These are phyloP conservation scores for Nomada flava DNA, from an alignment of 2,888 invertebrate genomes.

Conservation along the genomic window DNA sequence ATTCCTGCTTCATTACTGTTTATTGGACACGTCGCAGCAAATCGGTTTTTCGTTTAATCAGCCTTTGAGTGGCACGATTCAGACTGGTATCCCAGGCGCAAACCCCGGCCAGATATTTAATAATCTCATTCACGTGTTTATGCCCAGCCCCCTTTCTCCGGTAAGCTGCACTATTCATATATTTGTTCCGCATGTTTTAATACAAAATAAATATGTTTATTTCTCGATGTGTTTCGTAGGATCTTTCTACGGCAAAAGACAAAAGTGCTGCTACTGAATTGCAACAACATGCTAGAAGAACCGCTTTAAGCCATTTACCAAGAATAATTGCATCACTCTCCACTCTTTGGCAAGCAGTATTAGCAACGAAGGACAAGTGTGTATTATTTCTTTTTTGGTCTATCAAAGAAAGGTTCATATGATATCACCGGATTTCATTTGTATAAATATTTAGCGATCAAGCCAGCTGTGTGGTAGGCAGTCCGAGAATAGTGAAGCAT, in stretches of 20 bases:
- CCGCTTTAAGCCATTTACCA: conserved; percentile 92
- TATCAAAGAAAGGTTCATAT: neutral
- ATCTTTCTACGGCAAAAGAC: conserved; percentile 79
- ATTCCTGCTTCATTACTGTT: conserved; percentile 91
- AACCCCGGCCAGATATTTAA: conserved; percentile 91
- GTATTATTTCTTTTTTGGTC: conserved; percentile 37
- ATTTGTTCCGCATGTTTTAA: neutral
- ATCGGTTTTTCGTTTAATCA: conserved; percentile 86
- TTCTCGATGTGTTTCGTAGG: conserved; percentile 69
- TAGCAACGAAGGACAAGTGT: conserved; percentile 85
- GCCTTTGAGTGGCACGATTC: conserved; percentile 85
- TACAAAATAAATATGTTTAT: neutral
- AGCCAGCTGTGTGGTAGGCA: conserved; percentile 86
- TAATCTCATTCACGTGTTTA: conserved; percentile 92
- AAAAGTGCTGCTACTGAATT: conserved; percentile 83
- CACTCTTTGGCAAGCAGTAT: conserved; percentile 91
- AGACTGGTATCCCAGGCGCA: conserved; percentile 85
- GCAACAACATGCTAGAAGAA: conserved; percentile 88
- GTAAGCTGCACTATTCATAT: conserved; percentile 70
- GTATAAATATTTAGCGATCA: conserved; percentile 82
- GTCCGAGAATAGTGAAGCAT: conserved; percentile 89
- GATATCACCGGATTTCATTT: conserved; percentile 28
- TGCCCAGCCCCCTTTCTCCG: conserved; percentile 86
- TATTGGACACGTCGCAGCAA: conserved; percentile 89
- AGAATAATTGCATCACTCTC: conserved; percentile 92